Percentiles rank a stretch among this genome's conserved stretches.
These are phyloP conservation scores for Clistopyga incitator DNA, from an alignment of 2,888 invertebrate genomes.

Conservation along the genomic window DNA sequence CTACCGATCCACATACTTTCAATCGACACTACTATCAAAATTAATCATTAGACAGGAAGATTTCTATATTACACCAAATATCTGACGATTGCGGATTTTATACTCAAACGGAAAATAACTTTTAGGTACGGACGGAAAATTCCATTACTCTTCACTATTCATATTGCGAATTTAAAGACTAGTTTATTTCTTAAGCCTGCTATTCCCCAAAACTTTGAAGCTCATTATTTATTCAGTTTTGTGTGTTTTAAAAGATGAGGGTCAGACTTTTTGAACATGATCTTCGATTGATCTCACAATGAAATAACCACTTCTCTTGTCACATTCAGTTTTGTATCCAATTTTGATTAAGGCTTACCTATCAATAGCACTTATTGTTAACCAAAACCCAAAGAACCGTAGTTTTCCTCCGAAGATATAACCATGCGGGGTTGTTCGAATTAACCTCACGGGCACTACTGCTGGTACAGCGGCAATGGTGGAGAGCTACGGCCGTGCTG, in stretches of 20 bases:
- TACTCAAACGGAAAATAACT: background rate
- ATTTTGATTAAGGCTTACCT: constrained; percentile 38
- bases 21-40: background rate
- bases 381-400: constrained; percentile 8
- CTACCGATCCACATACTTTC: constrained; percentile 17
- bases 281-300: background rate
- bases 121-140: background rate
- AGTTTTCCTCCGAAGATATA: constrained; percentile 36
- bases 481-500: constrained; percentile 62
- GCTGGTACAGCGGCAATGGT: constrained; percentile 7
- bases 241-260: too few species aligned
- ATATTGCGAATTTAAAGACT: background rate
- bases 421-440: constrained; percentile 32
- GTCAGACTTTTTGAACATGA: background rate
- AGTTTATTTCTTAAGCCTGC: background rate
- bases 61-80: background rate
- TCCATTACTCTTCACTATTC: background rate
- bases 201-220: background rate
- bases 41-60: background rate
- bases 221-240: background rate
- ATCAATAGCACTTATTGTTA: constrained; percentile 33
- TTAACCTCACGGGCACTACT: constrained; percentile 62
- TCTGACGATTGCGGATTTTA: background rate
- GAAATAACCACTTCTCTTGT: background rate
- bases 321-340: background rate